Percentiles rank a stretch among this genome's conserved stretches.
phyloP scores from a whole-genome alignment of 2,113 vertebrate species.

The Corynorhinus townsendii region DNA sequence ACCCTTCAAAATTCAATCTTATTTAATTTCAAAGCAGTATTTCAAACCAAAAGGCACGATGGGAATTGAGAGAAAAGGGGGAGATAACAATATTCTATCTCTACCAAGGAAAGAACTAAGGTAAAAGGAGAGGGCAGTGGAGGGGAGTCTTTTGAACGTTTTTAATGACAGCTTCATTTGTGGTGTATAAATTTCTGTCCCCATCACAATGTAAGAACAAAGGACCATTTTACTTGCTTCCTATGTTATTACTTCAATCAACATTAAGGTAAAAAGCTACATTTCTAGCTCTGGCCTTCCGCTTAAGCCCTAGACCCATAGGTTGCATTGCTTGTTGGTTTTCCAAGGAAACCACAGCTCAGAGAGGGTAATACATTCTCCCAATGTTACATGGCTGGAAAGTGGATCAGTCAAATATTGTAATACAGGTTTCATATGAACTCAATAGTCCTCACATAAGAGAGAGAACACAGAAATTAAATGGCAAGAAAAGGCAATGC shows the following conservation, averaged over 20 bases:
- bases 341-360: background rate
- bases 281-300: background rate
- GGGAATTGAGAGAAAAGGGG: background rate
- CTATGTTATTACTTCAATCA: background rate
- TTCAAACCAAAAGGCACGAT: slow-evolving; percentile 35
- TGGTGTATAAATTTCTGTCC: background rate
- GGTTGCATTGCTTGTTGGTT: background rate
- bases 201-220: background rate
- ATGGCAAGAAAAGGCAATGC: background rate
- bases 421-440: background rate
- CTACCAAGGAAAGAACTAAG: background rate
- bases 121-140: background rate
- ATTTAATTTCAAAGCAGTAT: slow-evolving; percentile 50
- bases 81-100: background rate
- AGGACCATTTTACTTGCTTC: background rate
- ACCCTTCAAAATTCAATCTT: slow-evolving; percentile 49
- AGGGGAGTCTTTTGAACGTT: background rate
- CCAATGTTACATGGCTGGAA: background rate
- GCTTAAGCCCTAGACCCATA: background rate
- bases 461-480: background rate
- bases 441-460: background rate
- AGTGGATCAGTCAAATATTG: background rate
- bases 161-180: slow-evolving; percentile 1
- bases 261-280: background rate
- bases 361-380: background rate